Conservation (phyloP, 2,888 invertebrate species). For the Rhamphomyia laevipes region DNA sequence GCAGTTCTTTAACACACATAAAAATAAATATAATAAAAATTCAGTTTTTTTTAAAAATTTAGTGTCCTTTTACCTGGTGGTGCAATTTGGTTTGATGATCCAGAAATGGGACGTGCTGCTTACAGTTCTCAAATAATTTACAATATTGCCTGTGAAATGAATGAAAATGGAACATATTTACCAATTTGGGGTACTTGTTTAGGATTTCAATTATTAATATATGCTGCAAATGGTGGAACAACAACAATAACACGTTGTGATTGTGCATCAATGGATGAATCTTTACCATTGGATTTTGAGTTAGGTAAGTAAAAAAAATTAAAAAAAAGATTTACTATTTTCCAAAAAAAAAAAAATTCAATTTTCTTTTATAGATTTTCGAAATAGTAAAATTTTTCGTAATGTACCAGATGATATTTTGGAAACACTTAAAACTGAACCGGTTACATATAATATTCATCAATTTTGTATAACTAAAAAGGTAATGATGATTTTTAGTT, state of each 20-base stretch:
- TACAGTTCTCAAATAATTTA: constrained; percentile 61
- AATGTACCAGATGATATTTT: constrained; percentile 45
- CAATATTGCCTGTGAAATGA: constrained; percentile 53
- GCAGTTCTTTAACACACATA: no score
- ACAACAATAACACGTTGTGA: constrained; percentile 47
- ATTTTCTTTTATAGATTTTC: constrained; percentile 45
- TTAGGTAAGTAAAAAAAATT: constrained; percentile 38
- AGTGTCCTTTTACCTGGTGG: constrained; percentile 79
- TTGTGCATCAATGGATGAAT: constrained; percentile 49
- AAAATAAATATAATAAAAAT: no score
- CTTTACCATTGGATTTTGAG: constrained; percentile 53
- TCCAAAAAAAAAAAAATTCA: no score
- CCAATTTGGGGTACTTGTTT: constrained; percentile 84
- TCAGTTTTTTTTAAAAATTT: no score
- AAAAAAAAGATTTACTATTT: no score
- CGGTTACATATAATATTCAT: constrained; percentile 61
- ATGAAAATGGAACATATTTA: constrained; percentile 58
- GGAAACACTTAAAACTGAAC: constrained; percentile 41
- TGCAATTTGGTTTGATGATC: constrained; percentile 54
- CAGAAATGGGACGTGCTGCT: constrained; percentile 56
- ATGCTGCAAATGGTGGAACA: constrained; percentile 39
- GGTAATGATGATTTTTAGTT: constrained; percentile 36
- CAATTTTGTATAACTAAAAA: constrained; percentile 48
- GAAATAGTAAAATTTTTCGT: constrained; percentile 48
- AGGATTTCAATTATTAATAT: constrained; percentile 70